phyloP scores from a whole-genome alignment of 2,888 invertebrate genomes.

The Aproaerema taeniolella region DNA sequence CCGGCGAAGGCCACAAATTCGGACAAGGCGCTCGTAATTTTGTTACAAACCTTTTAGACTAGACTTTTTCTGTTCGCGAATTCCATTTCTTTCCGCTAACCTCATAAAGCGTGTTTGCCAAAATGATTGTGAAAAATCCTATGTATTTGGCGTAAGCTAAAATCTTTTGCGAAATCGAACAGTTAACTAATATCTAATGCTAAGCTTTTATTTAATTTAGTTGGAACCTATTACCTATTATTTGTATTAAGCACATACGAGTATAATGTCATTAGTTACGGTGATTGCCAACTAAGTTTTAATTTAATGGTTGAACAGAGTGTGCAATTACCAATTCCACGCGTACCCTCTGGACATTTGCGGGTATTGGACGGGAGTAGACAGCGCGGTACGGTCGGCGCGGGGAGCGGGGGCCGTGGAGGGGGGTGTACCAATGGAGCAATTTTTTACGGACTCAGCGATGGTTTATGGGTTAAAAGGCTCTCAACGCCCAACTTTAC shows the following conservation, averaged over 20 bases:
- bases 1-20: too few species aligned
- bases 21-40: not conserved
- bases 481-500: slow-evolving; percentile 3
- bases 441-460: slow-evolving; percentile 2
- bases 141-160: too few species aligned
- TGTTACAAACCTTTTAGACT: not conserved
- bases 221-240: too few species aligned
- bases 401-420: not conserved
- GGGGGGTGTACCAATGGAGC: not conserved
- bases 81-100: too few species aligned
- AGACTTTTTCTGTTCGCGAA: not conserved
- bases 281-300: not conserved
- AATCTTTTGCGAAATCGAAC: too few species aligned
- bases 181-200: too few species aligned
- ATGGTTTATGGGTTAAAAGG: slow-evolving; percentile 6
- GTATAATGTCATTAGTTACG: too few species aligned
- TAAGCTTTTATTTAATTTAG: too few species aligned
- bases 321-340: not conserved
- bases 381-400: not conserved
- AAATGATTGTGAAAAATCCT: too few species aligned
- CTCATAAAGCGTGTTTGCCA: too few species aligned
- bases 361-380: not conserved
- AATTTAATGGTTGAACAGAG: not conserved
- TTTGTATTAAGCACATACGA: too few species aligned
- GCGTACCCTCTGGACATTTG: not conserved